A percentile compares a stretch with the other conserved stretches of the same genome.
Evolutionary conservation across 2,888 invertebrate species (phyloP).

Genomic region (Tinea pellionella): DNA sequence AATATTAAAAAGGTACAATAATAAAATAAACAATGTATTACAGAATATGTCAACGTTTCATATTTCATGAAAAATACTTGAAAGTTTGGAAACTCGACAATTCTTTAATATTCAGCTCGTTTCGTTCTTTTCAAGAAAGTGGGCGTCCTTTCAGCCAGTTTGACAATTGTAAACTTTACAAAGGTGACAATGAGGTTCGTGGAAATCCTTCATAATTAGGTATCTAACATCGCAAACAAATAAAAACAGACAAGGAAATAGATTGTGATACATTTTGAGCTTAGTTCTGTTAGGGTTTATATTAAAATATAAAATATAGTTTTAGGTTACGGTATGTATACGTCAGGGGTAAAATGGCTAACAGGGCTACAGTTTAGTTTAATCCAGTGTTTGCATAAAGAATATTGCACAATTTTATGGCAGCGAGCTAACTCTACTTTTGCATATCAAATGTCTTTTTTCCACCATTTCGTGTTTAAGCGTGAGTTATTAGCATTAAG

Average conservation of each 20-base stretch:
- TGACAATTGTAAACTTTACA: constrained; percentile 15
- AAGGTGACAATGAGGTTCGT: constrained; percentile 9
- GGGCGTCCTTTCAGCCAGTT: constrained; percentile 11
- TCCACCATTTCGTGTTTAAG: constrained; percentile 11
- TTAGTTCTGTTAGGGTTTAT: too few relatives aligned
- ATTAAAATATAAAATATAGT: neutral
- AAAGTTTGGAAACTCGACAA: constrained; percentile 12
- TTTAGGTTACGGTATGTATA: neutral
- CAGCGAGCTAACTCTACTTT: constrained; percentile 3
- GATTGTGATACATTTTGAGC: neutral
- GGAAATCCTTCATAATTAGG: neutral
- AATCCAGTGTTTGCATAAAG: neutral
- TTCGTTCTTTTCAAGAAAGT: constrained; percentile 12
- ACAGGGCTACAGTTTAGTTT: neutral
- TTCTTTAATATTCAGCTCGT: constrained; percentile 16
- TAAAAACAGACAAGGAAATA: too few relatives aligned
- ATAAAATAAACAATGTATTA: constrained; percentile 7
- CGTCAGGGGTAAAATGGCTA: neutral
- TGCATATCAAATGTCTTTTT: constrained; percentile 12
- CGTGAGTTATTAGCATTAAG: constrained; percentile 13
- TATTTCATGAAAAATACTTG: constrained; percentile 7
- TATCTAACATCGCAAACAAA: neutral
- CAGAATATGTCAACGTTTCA: constrained; percentile 9
- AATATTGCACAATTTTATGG: constrained; percentile 8
- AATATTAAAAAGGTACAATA: neutral